Conservation (phyloP, 1,140 invertebrate species). For the Stegodyphus mimosarum region DNA sequence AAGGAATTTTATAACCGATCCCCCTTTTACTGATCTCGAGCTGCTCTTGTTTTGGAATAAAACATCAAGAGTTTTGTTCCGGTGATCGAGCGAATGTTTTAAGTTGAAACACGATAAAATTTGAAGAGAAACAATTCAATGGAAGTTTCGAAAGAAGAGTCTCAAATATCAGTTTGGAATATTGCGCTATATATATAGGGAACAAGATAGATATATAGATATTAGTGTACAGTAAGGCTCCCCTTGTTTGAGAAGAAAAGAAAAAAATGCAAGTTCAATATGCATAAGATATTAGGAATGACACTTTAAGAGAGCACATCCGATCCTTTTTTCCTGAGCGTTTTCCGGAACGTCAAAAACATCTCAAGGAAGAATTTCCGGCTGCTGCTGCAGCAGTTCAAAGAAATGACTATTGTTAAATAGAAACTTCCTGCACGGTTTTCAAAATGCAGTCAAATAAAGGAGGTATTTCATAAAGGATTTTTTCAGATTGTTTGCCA, state of each 20-base stretch:
- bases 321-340: slow-evolving; percentile 26
- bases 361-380: slow-evolving; percentile 35
- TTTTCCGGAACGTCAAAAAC: slow-evolving; percentile 21
- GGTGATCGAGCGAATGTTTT: neutral
- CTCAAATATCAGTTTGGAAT: neutral
- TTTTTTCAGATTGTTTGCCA: too few species aligned
- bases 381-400: neutral
- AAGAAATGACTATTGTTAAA: too few species aligned
- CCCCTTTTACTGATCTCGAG: too few species aligned
- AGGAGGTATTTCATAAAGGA: too few species aligned
- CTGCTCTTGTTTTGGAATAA: too few species aligned
- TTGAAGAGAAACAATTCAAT: neutral
- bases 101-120: neutral
- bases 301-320: slow-evolving; percentile 35
- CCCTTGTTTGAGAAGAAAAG: too few species aligned
- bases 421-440: too few species aligned
- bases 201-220: too few species aligned
- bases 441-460: too few species aligned
- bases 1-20: too few species aligned
- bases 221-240: too few species aligned
- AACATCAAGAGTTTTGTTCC: neutral
- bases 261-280: slow-evolving; percentile 13
- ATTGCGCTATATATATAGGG: too few species aligned
- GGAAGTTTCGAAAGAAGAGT: slow-evolving; percentile 1
- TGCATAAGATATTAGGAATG: slow-evolving; percentile 36